Conservation (phyloP, 2,888 invertebrate species). For the Chouioia cunea region DNA sequence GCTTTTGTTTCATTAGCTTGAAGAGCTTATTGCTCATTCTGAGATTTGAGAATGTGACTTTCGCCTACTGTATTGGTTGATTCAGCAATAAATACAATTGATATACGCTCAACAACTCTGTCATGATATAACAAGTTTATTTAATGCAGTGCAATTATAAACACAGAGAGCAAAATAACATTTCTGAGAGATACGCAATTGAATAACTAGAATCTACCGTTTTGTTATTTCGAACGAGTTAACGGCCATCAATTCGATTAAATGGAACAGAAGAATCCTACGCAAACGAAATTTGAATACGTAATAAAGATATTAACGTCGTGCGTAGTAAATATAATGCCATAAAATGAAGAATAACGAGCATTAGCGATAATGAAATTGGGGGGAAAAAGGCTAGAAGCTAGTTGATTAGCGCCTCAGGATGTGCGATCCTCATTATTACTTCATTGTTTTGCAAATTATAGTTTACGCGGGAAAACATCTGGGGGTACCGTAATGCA, state of each 20-base stretch:
- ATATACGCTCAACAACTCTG: too few relatives aligned
- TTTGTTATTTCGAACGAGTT: not conserved
- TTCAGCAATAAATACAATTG: conserved; percentile 8
- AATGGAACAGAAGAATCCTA: not conserved
- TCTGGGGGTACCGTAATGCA: conserved; percentile 34
- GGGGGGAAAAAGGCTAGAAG: not conserved
- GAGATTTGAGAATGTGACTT: conserved; percentile 21
- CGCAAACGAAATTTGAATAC: conserved; percentile 6
- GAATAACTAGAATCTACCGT: conserved; percentile 1
- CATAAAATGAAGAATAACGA: not conserved
- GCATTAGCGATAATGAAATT: conserved; percentile 35
- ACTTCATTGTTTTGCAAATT: conserved; percentile 45
- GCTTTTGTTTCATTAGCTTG: not conserved
- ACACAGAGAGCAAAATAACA: too few relatives aligned
- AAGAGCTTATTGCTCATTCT: too few relatives aligned
- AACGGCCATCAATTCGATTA: not conserved
- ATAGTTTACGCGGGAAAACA: conserved; percentile 32
- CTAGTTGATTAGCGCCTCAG: conserved; percentile 30
- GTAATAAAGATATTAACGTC: not conserved
- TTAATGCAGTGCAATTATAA: too few relatives aligned
- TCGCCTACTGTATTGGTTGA: not conserved
- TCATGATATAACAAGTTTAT: too few relatives aligned
- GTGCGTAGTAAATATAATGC: not conserved
- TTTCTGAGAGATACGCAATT: too few relatives aligned
- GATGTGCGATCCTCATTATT: conserved; percentile 22